These are phyloP conservation scores for Penelope pileata DNA, from an alignment of 2,113 vertebrate species.

Conservation along the genomic window DNA sequence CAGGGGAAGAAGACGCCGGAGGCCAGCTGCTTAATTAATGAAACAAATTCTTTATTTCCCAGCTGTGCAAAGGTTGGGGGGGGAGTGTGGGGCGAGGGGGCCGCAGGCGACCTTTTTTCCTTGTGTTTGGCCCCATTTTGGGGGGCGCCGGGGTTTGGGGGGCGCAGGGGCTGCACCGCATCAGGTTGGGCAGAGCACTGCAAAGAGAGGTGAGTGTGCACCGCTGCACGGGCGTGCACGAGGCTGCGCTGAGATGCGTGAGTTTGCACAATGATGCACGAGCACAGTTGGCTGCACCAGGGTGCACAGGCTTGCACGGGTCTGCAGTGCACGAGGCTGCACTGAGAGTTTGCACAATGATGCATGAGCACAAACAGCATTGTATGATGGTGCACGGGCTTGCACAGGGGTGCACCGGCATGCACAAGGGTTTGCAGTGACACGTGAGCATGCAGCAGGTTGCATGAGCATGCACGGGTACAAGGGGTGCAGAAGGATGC, in stretches of 20 bases:
- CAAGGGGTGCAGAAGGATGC: background rate
- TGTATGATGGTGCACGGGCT: accelerated
- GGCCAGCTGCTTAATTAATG: conserved; percentile 27
- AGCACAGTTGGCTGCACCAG: accelerated
- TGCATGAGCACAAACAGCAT: background rate
- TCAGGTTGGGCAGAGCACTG: conserved; percentile 70
- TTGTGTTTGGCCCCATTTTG: background rate
- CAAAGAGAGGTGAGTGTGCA: background rate
- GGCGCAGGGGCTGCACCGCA: background rate
- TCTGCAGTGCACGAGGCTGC: too few species aligned
- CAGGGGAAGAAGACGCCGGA: background rate
- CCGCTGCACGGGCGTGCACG: background rate
- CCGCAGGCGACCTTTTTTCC: background rate
- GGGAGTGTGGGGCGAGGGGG: background rate
- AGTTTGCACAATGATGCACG: background rate
- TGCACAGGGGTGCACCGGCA: background rate
- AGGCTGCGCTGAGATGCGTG: background rate
- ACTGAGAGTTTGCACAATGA: too few species aligned
- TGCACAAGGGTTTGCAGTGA: background rate
- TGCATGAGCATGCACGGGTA: accelerated
- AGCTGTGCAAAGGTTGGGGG: conserved; percentile 26
- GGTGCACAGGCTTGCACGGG: accelerated
- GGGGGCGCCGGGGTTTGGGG: background rate
- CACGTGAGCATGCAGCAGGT: accelerated
- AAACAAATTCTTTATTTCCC: conserved; percentile 58